phyloP scores from a whole-genome alignment of 30 jellyfish, hydroid and myxozoan species.

The Rhopilema esculentum region DNA sequence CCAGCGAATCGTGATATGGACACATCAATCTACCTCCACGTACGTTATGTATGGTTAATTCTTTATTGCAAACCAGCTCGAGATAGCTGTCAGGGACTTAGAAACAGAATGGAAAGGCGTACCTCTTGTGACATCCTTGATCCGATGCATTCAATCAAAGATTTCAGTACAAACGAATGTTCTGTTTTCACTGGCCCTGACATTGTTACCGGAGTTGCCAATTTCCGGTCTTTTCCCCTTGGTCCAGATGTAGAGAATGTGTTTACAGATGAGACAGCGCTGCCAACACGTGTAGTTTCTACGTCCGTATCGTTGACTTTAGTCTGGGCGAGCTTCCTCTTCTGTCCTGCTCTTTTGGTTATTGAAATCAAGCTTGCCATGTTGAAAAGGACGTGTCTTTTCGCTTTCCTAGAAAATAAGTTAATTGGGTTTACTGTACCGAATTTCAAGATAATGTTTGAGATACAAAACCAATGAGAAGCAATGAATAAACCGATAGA shows the following conservation, averaged over 20 bases:
- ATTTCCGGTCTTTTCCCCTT: slow-evolving; percentile 59
- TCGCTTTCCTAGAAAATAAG: slow-evolving; percentile 14
- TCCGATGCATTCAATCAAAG: slow-evolving; percentile 76
- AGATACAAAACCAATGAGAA: too few relatives aligned
- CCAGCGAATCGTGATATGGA: too few relatives aligned
- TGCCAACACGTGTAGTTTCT: slow-evolving; percentile 49
- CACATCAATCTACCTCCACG: too few relatives aligned
- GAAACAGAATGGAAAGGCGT: too few relatives aligned
- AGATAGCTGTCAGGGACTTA: too few relatives aligned
- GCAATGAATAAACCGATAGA: too few relatives aligned
- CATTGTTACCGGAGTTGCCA: slow-evolving; percentile 51
- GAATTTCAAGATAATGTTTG: too few relatives aligned
- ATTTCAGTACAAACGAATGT: slow-evolving; percentile 50
- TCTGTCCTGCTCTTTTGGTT: slow-evolving; percentile 64
- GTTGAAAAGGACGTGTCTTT: slow-evolving; percentile 59
- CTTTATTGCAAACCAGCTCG: too few relatives aligned
- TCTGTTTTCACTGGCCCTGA: slow-evolving; percentile 66
- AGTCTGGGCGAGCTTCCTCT: slow-evolving; percentile 16
- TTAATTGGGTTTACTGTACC: neutral
- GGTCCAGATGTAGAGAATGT: slow-evolving; percentile 70
- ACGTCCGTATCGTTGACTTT: slow-evolving; percentile 47
- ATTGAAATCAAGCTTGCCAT: slow-evolving; percentile 64
- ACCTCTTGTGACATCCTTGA: slow-evolving; percentile 85
- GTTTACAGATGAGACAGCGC: slow-evolving; percentile 66
- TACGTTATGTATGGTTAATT: too few relatives aligned